Percentiles rank a stretch among this genome's conserved stretches.
These are phyloP conservation scores for Theristicus caerulescens DNA, from an alignment of 2,113 vertebrate genomes.

Conservation along the genomic window DNA sequence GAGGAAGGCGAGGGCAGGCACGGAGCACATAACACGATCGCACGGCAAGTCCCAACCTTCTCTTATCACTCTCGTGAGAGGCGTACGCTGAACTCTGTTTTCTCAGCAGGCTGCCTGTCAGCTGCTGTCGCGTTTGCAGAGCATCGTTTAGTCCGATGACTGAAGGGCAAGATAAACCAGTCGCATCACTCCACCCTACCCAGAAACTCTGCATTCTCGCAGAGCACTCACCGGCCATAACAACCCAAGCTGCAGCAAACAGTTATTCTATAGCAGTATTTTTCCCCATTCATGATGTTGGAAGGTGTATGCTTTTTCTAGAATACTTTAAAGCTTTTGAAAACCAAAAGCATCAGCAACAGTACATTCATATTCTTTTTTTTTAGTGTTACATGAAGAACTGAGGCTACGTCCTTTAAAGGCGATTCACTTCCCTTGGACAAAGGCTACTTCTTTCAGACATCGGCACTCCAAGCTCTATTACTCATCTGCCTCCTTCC, in stretches of 20 bases:
- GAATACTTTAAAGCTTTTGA: not conserved
- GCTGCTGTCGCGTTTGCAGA: not conserved
- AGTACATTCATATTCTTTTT: not conserved
- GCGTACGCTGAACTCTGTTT: not conserved
- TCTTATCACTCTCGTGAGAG: rapidly evolving
- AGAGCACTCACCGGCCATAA: not conserved
- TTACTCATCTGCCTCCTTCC: not conserved
- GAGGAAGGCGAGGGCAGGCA: not conserved
- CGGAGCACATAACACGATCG: rapidly evolving
- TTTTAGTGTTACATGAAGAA: not conserved
- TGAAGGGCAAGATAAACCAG: not conserved
- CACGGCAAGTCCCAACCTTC: not conserved
- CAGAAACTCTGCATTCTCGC: not conserved
- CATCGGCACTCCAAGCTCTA: not conserved
- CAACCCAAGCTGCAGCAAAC: not conserved
- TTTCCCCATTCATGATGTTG: rapidly evolving
- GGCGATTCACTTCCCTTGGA: not conserved
- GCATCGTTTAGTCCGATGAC: rapidly evolving
- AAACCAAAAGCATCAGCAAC: not conserved
- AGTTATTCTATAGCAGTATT: not conserved
- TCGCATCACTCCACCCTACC: not conserved
- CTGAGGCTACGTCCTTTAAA: not conserved
- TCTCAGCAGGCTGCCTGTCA: not conserved
- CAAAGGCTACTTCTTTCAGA: not conserved
- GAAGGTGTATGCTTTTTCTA: not conserved